Evolutionary conservation across 2,113 vertebrate genomes (phyloP).

Genomic region (Brienomyrus longianalis): DNA sequence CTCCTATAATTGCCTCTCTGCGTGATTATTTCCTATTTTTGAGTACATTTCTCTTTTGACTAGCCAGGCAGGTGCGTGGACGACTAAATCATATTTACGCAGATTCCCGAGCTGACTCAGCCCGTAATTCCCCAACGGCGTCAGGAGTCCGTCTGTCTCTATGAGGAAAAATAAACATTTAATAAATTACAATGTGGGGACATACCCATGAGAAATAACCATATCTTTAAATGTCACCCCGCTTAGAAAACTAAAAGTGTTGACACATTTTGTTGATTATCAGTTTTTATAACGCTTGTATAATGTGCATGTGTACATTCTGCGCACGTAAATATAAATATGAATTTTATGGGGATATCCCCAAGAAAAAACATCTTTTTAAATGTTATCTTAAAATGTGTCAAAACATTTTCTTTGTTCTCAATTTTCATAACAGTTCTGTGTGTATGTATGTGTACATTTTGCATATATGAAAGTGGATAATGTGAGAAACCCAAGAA

Average conservation of each 20-base stretch:
- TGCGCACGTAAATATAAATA: neutral
- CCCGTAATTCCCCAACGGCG: neutral
- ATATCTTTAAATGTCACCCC: neutral
- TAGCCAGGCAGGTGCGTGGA: neutral
- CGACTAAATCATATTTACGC: neutral
- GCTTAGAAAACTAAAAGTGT: neutral
- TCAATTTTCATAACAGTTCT: neutral
- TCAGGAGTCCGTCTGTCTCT: neutral
- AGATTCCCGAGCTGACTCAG: neutral
- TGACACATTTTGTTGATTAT: neutral
- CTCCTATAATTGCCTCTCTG: slow-evolving; percentile 3
- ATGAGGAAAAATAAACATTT: neutral
- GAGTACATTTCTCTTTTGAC: neutral
- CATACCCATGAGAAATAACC: neutral
- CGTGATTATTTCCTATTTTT: neutral
- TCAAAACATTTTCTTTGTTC: neutral
- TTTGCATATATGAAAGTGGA: neutral
- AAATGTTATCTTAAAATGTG: neutral
- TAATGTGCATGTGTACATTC: neutral
- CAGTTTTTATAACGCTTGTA: neutral
- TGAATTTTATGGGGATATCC: neutral
- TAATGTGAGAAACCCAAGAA: neutral
- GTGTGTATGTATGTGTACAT: neutral
- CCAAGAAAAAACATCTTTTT: neutral
- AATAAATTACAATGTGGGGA: neutral